Base-by-base conservation (phyloP, 2,113 vertebrate species). In the Dasypus novemcinctus region DNA sequence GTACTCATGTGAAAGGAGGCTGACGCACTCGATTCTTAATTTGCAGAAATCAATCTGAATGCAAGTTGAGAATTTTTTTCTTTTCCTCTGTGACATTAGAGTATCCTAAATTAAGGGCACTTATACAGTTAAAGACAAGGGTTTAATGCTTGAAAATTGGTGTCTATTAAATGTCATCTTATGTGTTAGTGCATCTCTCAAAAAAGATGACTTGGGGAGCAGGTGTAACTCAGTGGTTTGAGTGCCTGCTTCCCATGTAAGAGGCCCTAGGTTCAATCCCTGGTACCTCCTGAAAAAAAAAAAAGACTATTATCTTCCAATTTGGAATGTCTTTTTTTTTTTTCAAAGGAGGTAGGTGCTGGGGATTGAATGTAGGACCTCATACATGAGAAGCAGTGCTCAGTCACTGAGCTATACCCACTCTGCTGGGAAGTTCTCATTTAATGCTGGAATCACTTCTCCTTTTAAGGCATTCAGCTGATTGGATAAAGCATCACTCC, bases 31-130 rank as follows among this genome's bases (percentile, higher is more conserved):
- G 52, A 29, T 71, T 90, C 68, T 81, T 87, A 38, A 57, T 69
- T 87, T 92, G 79, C 69, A 87, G 64, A 94, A 93, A 17, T 87
- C 41, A 87, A 14, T 59, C 83, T 90, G 79, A 69, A 71, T 75
- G 23, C 46, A 69, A 18, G 25, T n/a, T 75, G 75, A 80, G 57
- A 23, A 80, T 75, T 87, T 75, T n/a, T 36, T 63, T 92, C 41
- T 87, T 80, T 78, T 31, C 15, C 33, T 3, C 21, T n/a, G 11
- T 41, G 46, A 72, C 43, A 71, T 43, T 38, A 27, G 36, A 61
- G 43, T 69, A 43, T 68, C n/a, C 54, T 92, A 87, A 92, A 57
- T 80, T 86, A 96, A 75, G 29, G 38, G 10, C 81, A 18, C 74
- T 71, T 41, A 0, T 68, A 23, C 20, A 69, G 18, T 38, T 84